These are phyloP conservation scores for Hermodice carunculata DNA, from an alignment of 2,888 invertebrate species.

Conservation along the genomic window DNA sequence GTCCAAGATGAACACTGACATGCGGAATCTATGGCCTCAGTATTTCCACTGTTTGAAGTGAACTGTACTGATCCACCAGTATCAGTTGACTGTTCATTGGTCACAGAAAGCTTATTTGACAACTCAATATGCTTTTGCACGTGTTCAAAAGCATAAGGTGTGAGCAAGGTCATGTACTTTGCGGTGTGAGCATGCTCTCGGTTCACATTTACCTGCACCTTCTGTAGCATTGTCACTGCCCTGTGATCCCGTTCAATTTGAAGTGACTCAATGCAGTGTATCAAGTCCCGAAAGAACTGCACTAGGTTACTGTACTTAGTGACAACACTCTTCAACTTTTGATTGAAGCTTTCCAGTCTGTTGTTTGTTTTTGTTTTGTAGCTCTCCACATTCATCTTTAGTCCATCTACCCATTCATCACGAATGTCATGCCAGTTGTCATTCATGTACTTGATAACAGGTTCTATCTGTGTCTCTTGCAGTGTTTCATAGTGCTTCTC, in stretches of 20 bases:
- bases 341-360: constrained; percentile 25
- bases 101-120: no score
- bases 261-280: constrained; percentile 15
- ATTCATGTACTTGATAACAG: constrained; percentile 22
- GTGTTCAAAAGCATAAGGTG: background rate
- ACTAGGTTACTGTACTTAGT: constrained; percentile 7
- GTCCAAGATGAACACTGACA: constrained; percentile 18
- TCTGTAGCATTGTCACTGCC: constrained; percentile 8
- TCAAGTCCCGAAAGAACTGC: constrained; percentile 17
- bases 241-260: constrained; percentile 23
- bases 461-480: background rate
- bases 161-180: background rate
- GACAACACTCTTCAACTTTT: constrained; percentile 24
- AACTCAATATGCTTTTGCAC: no score
- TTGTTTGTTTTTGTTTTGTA: constrained; percentile 27
- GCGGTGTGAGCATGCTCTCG: background rate
- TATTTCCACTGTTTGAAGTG: no score
- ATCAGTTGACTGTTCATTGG: no score
- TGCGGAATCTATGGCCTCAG: no score
- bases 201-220: background rate
- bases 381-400: constrained; percentile 12
- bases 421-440: constrained; percentile 30
- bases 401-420: constrained; percentile 31
- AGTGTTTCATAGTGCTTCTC: background rate
- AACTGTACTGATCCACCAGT: no score